Conservation (phyloP, 2,797 vertebrate genomes). For the Anguilla pacifica region DNA sequence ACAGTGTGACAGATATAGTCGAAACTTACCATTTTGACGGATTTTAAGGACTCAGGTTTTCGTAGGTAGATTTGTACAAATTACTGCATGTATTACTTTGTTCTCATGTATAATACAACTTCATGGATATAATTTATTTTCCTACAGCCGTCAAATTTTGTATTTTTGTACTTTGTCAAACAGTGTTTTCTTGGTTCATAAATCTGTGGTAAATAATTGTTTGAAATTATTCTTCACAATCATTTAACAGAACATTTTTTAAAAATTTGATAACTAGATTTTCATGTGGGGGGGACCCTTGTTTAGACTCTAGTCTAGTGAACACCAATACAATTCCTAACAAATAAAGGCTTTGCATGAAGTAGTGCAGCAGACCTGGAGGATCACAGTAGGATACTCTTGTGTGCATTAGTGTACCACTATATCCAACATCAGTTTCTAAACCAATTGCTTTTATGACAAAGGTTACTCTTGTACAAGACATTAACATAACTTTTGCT, state of each 20-base stretch:
- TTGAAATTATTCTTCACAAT: neutral
- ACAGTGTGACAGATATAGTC: conserved; percentile 71
- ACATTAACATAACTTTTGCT: too few relatives aligned
- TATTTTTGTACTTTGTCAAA: neutral
- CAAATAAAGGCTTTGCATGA: too few relatives aligned
- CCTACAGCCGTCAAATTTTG: neutral
- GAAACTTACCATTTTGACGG: conserved; percentile 78
- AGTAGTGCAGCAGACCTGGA: too few relatives aligned
- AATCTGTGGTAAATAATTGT: neutral
- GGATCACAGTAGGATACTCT: too few relatives aligned
- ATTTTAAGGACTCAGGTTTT: conserved; percentile 60
- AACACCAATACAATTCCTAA: too few relatives aligned
- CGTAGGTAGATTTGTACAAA: neutral
- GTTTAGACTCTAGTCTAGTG: too few relatives aligned
- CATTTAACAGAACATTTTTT: neutral
- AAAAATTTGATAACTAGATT: too few relatives aligned
- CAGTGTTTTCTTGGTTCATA: neutral
- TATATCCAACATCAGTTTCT: too few relatives aligned
- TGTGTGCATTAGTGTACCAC: too few relatives aligned
- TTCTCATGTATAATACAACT: neutral
- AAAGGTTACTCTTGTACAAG: too few relatives aligned
- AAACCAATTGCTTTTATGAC: too few relatives aligned
- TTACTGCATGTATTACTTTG: conserved; percentile 40
- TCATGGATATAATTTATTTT: neutral
- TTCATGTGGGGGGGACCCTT: too few relatives aligned